phyloP scores from a whole-genome alignment of 2,797 vertebrate species.

The Menidia menidia region DNA sequence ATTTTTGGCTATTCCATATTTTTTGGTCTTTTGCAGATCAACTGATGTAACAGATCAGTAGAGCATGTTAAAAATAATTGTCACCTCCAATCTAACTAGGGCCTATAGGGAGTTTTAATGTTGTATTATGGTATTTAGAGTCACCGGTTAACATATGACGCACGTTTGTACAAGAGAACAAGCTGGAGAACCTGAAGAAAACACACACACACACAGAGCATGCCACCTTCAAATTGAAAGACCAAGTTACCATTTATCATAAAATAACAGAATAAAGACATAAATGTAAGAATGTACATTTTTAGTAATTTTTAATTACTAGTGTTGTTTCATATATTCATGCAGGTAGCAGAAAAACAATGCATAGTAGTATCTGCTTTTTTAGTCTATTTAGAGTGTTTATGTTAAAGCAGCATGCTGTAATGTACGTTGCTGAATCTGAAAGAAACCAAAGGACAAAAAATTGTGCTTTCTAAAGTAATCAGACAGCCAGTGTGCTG shows the following conservation, averaged over 20 bases:
- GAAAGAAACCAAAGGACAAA: slow-evolving; percentile 52
- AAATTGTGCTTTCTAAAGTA: slow-evolving; percentile 57
- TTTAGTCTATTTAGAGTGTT: not conserved
- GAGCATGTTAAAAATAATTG: not conserved
- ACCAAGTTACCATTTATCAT: not conserved
- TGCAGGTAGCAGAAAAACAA: not conserved
- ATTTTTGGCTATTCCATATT: not conserved
- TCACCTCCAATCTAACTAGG: not conserved
- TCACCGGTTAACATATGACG: no score
- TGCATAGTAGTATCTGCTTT: not conserved
- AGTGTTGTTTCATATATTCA: slow-evolving; percentile 32
- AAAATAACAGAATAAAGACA: slow-evolving; percentile 15
- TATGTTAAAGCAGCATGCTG: slow-evolving; percentile 1
- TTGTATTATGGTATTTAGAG: no score
- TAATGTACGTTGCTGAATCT: slow-evolving; percentile 12
- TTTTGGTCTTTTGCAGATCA: not conserved
- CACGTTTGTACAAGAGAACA: no score
- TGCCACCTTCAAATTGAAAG: not conserved
- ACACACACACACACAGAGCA: no score
- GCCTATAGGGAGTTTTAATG: not conserved
- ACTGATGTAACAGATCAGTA: not conserved
- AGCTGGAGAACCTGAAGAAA: no score
- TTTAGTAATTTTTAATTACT: slow-evolving; percentile 73
- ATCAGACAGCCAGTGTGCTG: slow-evolving; percentile 63
- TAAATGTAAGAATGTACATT: slow-evolving; percentile 6